Conservation (phyloP, 37 sponge, comb jelly and placozoan genomes). For the Amphimedon queenslandica region DNA sequence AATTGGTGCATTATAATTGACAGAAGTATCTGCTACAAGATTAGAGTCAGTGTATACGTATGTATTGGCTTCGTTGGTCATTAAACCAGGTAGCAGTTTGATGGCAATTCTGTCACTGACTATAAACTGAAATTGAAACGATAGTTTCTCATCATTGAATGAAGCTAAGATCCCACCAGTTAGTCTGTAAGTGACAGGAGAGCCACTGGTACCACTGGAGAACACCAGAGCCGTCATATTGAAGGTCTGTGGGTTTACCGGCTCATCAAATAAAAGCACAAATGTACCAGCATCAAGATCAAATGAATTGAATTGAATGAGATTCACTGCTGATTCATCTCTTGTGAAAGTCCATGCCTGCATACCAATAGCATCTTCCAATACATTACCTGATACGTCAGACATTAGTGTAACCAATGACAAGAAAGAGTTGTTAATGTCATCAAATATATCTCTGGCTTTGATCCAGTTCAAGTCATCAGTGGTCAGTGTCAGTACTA, state of each 20-base stretch:
- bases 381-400: constrained; percentile 20
- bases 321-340: constrained; percentile 25
- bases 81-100: constrained; percentile 2
- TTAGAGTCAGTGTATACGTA: not conserved
- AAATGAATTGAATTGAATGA: constrained; percentile 44
- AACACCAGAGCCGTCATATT: constrained; percentile 6
- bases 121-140: not conserved
- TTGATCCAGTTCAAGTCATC: constrained; percentile 17
- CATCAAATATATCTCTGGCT: not conserved
- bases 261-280: constrained; percentile 71
- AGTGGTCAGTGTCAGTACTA: not conserved
- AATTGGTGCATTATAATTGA: not conserved
- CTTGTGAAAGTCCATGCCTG: constrained; percentile 1
- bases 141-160: not conserved
- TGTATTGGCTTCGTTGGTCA: not conserved
- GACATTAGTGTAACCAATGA: not conserved
- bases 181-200: not conserved
- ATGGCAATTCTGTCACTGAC: constrained; percentile 3
- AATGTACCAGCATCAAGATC: constrained; percentile 71
- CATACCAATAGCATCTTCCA: constrained; percentile 4
- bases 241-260: constrained; percentile 28
- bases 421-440: not conserved
- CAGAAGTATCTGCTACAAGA: not conserved
- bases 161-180: not conserved
- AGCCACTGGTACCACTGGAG: not conserved